Base-by-base conservation (phyloP, 2,113 vertebrate species). In the Gymnogyps californianus region DNA sequence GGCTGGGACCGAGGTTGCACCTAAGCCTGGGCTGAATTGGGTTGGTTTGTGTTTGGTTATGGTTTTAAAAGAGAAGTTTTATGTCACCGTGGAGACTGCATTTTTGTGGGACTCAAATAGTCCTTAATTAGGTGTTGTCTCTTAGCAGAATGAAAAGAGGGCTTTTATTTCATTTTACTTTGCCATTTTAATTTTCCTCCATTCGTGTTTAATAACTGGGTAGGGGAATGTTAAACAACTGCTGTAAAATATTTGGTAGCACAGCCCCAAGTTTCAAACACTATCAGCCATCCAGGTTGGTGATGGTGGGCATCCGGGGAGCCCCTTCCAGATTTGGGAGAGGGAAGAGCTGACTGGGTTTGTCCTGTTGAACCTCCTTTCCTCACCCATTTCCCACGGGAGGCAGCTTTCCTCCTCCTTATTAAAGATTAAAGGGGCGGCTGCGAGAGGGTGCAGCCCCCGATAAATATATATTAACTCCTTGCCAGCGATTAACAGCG, bases 31-130 rank as follows among this genome's bases (percentile, higher is more conserved):
- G 16, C 51, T 78, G 42, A 16, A 40, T 13, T 44, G 21, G 9
- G 13, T 52, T 36, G 29, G n/a, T 42, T 84, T 91, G 21, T 58
- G 22, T 44, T 85, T 93, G 70, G 90, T 92, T 95, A 55, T 12
- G 47, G 51, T 96, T 98, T 97, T 94, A 96, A 96, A 96, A 94
- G 80, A 92, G 49, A 96, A 77, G 44, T 96, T 98, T 97, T 92
- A 95, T 92, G 91, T 96, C 91, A 91, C 69, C 26, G 22, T 2
- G 14, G 90, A 97, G 94, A 98, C 90, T 96, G 94, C 71, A 19
- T 97, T 98, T 98, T 97, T 98, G 98, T 94, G 97, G 97, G 96
- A 97, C 97, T 96, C 96, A 97, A 97, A 97, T 98, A 98, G 97
- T 97, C 93, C 93, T 97, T 98, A 98, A 98, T 98, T 98, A 97